Base-by-base conservation (phyloP, 30 jellyfish, hydroid and myxozoan genomes). In the Aurelia coerulea region DNA sequence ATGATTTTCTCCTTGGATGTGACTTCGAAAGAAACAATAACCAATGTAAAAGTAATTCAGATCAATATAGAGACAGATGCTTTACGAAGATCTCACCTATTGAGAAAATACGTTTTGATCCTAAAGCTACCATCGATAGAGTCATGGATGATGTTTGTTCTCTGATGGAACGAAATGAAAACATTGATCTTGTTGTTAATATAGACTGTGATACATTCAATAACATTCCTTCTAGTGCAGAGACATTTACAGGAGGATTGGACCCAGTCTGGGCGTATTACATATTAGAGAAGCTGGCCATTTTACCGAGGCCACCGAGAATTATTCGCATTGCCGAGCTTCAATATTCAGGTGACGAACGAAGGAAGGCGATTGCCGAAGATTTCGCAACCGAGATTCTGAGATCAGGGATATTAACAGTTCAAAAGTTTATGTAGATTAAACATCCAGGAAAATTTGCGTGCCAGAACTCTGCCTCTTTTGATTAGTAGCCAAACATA, bases 381-480 rank as follows among this genome's bases (percentile, higher is more conserved):
- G 85, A 74, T 23, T 74, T 74, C 54, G 85, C 85, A 17, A 42
- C 85, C 16, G 85, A 74, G 68, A 53, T 74, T 6, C 73, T 74
- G 0, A 74, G 50, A 52, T 74, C 85, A 2, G 85, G 85, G 33
- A 71, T 74, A 7, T 50, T 29, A 74, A 51, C 70, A 7, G 39
- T 53, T 60, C 73, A 74, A 35, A 17, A 5, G 59, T 46, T 74
- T 9, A 39, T 39, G 51, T 1, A 39, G 51, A 9, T 39, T 3
- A 9, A 39, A 39, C 0, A 4, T 37, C 1, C 3, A 4, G 49
- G 49, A 4, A 4, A 39, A 39, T 39, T 39, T 0, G 51, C 51
- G 51, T 39, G 51, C 51, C 0, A 39, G 51, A 39, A 39, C n/a
- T n/a, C n/a, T n/a, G n/a, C n/a, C n/a, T 9, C 51, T 39, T 39